A percentile compares a stretch with the other conserved stretches of the same genome.
Conservation (phyloP, 2,113 vertebrate species). For the Vicugna pacos region DNA sequence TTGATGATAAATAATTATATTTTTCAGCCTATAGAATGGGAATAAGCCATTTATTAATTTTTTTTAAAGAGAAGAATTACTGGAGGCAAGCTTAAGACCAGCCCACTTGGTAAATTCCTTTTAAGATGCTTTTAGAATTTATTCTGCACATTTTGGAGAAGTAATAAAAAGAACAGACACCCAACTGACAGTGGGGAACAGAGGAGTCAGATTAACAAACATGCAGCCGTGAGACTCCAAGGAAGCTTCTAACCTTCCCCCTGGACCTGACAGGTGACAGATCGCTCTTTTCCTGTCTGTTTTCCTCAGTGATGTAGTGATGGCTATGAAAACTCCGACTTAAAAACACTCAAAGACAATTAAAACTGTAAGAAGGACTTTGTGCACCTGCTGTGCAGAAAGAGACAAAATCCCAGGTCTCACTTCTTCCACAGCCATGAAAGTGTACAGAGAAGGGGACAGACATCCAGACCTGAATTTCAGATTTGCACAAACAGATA, state of each 20-base stretch:
- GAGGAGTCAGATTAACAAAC: no score
- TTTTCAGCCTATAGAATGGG: not conserved
- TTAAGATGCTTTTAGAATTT: not conserved
- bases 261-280: no score
- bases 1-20: not conserved
- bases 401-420: not conserved
- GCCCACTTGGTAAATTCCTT: not conserved
- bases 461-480: not conserved
- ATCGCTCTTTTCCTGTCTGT: not conserved
- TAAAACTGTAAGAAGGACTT: not conserved
- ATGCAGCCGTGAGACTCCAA: no score
- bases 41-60: not conserved
- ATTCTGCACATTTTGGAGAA: not conserved
- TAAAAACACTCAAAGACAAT: not conserved
- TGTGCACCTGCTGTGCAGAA: not conserved
- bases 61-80: not conserved
- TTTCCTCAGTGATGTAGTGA: no score
- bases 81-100: not conserved
- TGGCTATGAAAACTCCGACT: not conserved
- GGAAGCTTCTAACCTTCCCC: not conserved
- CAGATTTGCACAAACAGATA: not conserved
- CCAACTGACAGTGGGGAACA: rapidly evolving
- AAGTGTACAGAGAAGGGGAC: not conserved
- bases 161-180: no score
- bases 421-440: no score